phyloP scores from a whole-genome alignment of 2,113 vertebrate genomes.

The Megaleporinus macrocephalus region DNA sequence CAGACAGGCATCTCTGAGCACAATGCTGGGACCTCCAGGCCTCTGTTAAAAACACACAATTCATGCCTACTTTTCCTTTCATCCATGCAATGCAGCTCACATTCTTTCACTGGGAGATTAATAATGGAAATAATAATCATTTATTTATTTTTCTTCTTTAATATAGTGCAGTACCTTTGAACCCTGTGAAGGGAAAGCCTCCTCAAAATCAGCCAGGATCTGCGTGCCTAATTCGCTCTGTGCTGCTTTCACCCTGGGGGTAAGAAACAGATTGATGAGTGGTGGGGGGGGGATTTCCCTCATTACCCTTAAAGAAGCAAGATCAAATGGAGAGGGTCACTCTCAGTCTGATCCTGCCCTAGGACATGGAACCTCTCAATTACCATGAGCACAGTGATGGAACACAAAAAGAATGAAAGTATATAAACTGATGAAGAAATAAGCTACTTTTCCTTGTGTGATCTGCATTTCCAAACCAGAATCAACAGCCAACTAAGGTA shows the following conservation, averaged over 20 bases:
- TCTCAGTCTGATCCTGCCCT: slow-evolving; percentile 2
- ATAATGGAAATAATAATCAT: not conserved
- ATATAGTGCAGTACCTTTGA: slow-evolving; percentile 85
- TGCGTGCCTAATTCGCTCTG: slow-evolving; percentile 96
- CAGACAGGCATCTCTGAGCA: slow-evolving; percentile 93
- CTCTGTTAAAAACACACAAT: slow-evolving; percentile 75
- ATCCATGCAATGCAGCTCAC: no score
- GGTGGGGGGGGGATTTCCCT: not conserved
- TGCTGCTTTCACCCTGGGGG: slow-evolving; percentile 90
- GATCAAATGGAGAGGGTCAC: not conserved
- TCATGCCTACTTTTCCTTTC: not conserved
- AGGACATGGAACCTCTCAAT: not conserved
- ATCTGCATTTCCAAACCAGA: no score
- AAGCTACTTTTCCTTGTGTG: no score
- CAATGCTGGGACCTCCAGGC: slow-evolving; percentile 92
- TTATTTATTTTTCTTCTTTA: not conserved
- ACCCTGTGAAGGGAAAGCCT: slow-evolving; percentile 94
- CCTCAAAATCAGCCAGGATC: slow-evolving; percentile 97
- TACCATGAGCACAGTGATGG: not conserved
- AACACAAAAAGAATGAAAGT: not conserved
- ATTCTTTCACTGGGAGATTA: not conserved
- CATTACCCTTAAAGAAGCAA: not conserved
- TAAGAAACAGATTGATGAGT: not conserved
- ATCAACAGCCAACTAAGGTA: no score
- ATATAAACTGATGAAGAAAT: not conserved